A percentile compares a stretch with the other conserved stretches of the same genome.
phyloP scores from a whole-genome alignment of 2,888 invertebrate genomes.

The Rhagonycha lutea region DNA sequence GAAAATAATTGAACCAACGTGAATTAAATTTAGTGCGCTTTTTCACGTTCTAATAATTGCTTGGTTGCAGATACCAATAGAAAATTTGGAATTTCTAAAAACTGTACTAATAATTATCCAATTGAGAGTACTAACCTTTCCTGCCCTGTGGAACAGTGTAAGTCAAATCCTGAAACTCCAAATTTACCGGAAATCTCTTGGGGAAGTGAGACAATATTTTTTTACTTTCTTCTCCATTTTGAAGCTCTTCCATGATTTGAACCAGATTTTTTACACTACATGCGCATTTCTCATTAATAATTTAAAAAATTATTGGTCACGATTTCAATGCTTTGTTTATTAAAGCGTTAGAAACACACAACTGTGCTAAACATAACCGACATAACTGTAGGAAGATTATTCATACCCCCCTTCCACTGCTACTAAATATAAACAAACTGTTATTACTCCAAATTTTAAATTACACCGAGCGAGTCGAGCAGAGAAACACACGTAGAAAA shows the following conservation, averaged over 20 bases:
- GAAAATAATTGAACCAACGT: not conserved
- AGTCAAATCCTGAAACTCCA: constrained; percentile 82
- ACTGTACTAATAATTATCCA: not conserved
- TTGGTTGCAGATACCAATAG: not conserved
- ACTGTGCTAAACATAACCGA: constrained; percentile 1
- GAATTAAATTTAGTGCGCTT: not conserved
- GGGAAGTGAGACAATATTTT: constrained; percentile 62
- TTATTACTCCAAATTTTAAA: not conserved
- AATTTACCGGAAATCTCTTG: constrained; percentile 73
- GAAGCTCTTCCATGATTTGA: constrained; percentile 2
- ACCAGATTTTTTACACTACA: not conserved
- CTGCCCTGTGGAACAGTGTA: constrained; percentile 77
- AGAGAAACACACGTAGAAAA: not conserved
- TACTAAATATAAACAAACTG: not conserved
- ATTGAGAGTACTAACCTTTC: constrained; percentile 58
- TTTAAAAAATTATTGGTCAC: not conserved
- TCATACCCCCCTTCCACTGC: not conserved
- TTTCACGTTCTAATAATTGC: not conserved
- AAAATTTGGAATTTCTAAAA: not conserved
- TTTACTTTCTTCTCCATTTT: not conserved
- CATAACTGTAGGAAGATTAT: not conserved
- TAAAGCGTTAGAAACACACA: not conserved
- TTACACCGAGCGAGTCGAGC: not conserved
- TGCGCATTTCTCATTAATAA: not conserved
- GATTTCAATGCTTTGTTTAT: not conserved